Percentiles rank a stretch among this genome's conserved stretches.
Evolutionary conservation across 1,140 invertebrate genomes (phyloP).

Genomic region (Bombus terrestris): DNA sequence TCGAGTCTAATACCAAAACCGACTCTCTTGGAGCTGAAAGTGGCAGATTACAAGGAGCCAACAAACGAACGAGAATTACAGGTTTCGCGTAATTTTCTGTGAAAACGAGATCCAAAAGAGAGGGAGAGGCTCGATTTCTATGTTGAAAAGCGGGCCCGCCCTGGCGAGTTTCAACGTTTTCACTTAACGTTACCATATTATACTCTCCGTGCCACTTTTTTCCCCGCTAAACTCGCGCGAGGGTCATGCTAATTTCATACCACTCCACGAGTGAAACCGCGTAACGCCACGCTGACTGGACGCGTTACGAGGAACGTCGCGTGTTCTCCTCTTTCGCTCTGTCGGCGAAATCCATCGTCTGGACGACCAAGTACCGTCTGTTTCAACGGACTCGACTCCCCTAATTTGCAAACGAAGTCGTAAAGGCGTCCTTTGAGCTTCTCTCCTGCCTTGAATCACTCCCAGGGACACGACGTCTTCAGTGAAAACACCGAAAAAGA

Average conservation of each 20-base stretch:
- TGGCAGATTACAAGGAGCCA: background rate
- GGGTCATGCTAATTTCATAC: slow-evolving; percentile 21
- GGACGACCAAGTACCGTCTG: too few relatives aligned
- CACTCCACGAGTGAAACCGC: background rate
- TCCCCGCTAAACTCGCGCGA: background rate
- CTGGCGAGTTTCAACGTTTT: slow-evolving; percentile 8
- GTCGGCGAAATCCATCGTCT: background rate
- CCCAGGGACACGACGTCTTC: background rate
- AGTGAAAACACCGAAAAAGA: background rate
- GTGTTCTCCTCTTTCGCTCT: background rate
- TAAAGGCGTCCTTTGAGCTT: background rate
- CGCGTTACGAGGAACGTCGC: background rate
- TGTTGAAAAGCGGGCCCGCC: background rate
- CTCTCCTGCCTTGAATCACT: background rate
- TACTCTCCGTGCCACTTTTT: slow-evolving; percentile 9
- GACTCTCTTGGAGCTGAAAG: background rate
- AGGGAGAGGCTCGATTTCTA: background rate
- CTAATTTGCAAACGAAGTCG: background rate
- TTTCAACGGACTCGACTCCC: background rate
- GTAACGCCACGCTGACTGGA: background rate
- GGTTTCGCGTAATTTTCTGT: background rate
- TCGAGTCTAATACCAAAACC: background rate
- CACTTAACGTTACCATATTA: slow-evolving; percentile 14
- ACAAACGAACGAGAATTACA: slow-evolving; percentile 6
- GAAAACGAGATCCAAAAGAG: slow-evolving; percentile 9